Base-by-base conservation (phyloP, 64 coral and sea anemone species). In the Platygyra sinensis region DNA sequence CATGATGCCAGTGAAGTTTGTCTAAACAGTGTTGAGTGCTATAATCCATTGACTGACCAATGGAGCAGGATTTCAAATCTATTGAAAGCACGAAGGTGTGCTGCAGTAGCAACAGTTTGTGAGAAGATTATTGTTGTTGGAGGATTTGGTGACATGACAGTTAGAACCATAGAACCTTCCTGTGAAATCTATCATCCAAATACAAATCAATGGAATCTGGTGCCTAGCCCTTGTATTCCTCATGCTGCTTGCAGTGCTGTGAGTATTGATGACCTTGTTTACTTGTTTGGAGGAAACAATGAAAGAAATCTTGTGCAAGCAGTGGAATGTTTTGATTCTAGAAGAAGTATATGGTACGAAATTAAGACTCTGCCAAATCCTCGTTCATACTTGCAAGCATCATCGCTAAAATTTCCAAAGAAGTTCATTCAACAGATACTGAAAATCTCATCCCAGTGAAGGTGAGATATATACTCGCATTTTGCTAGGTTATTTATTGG, bases 211-310 rank as follows among this genome's bases (percentile, higher is more conserved):
- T 87, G 86, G 72, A 31, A 29, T 2, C 24, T 30, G 8, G 15
- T 87, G 51, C 15, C 33, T 12, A 75, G 86, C 20, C 69, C 67
- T 39, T 15, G 64, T 13, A 11, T 30, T 19, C 71, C 86, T 50
- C 69, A 72, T 24, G 86, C 86, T 51, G 86, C 86, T 33, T 74
- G 86, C 25, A 62, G 86, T 10, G 24, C 67, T 27, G 86, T 74
- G 9, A 38, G 73, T 31, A 24, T 75, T 1, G 22, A 74, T 36
- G 72, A 61, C 20, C 27, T 28, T 9, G 22, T 87, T 75, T 87
- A 52, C 46, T 52, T 87, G 7, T 87, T 87, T 75, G 86, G 86
- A 50, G 86, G 86, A 6, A 51, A 87, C 30, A 15, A 29, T 55
- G 72, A 60, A 29, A n/a, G 3, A 24, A 2, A 15, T 2, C 14